Evolutionary conservation across 2,888 invertebrate species (phyloP), one percentile per base, ranked within the genome.

Genomic region (Polydrusus tereticollis): DNA sequence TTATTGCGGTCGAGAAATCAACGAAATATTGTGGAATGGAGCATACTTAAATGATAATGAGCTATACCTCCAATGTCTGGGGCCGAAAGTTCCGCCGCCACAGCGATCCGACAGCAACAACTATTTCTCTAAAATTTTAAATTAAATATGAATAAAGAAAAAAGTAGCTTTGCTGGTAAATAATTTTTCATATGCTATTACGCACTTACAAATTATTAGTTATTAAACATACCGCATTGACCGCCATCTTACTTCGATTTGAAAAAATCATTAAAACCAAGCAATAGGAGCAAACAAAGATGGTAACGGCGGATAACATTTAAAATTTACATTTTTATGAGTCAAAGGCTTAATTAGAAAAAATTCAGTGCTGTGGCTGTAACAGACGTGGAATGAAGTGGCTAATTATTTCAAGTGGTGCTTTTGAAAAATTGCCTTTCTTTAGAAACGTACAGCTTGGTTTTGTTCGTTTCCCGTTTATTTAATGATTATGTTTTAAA

Each of bases 261-360:
- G 7, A n/a, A 21, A 47, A n/a, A 45, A 47, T 23, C 5, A 12
- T 16, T 21, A 20, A 47, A 47, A 21, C 47, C 21, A 21, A 21
- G 47, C 10, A 47, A 47, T 14, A 23, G 47, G 12, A 47, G 12
- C 23, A 47, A 36, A 58, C 38, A 21, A 58, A 58, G 21, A 58
- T 58, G 20, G 38, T 14, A 58, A 38, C 14, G 2, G 33, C 29
- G 45, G 55, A 45, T 41, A 36, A 29, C 43, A 55, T 57, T 66
- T 66, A 57, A 55, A 66, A 66, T 66, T 66, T 57, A 18, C 66
- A 66, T 66, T 66, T 66, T 66, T 66, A 66, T 52, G 36, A 67
- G 58, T 43, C 18, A 26, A 47, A 67, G 41, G 29, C 43, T 45
- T 55, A 65, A 65, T 65, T 52, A 65, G 41, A 10, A 38, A 50